phyloP scores from a whole-genome alignment of 2,888 invertebrate species.

The Dyspetes luteomarginatus region DNA sequence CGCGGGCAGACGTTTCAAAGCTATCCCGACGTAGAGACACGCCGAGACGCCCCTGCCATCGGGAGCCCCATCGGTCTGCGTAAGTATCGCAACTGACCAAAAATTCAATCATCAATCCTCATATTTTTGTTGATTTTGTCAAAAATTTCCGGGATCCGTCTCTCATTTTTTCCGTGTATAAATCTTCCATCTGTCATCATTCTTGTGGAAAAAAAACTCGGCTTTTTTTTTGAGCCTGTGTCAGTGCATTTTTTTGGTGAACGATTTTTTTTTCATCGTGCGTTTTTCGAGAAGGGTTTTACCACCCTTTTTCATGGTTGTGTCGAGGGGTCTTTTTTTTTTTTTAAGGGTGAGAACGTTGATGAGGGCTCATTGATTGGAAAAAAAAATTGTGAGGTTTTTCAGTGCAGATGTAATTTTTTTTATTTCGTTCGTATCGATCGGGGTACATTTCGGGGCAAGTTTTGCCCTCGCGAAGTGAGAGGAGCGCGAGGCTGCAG shows the following conservation, averaged over 20 bases:
- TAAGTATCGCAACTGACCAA: conserved; percentile 74
- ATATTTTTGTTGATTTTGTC: background rate
- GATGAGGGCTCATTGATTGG: background rate
- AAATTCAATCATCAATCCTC: conserved; percentile 8
- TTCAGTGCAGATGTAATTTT: background rate
- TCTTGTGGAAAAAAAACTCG: background rate
- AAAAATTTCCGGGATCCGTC: background rate
- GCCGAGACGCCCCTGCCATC: conserved; percentile 82
- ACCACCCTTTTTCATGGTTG: too few relatives aligned
- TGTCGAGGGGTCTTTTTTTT: too few relatives aligned
- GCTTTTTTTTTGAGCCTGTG: background rate
- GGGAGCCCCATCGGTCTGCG: conserved; percentile 82
- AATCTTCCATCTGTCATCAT: background rate
- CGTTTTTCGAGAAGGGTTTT: background rate
- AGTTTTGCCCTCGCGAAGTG: conserved; percentile 20
- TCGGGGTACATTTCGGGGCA: conserved; percentile 36
- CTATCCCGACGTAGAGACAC: conserved; percentile 83
- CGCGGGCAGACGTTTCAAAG: conserved; percentile 82
- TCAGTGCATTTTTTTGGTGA: background rate
- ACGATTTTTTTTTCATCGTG: background rate
- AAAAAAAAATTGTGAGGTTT: background rate
- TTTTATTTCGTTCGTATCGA: conserved; percentile 33
- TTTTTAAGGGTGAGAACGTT: background rate
- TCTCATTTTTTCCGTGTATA: background rate
- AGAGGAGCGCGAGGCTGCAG: conserved; percentile 42